Conservation (phyloP, 2,113 vertebrate species). For the Cebidichthys violaceus region DNA sequence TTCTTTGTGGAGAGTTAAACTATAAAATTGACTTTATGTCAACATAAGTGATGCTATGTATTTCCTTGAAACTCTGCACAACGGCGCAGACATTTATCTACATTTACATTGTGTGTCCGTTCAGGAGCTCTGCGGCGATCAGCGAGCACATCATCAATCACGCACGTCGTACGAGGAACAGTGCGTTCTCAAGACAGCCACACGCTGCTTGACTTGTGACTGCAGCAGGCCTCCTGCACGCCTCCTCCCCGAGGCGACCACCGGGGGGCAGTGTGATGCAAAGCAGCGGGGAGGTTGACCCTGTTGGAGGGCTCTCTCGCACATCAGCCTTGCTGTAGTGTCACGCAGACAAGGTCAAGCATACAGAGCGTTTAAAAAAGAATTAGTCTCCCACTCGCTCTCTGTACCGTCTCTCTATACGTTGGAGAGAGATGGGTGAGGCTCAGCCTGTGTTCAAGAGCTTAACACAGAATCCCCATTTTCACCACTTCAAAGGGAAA, state of each 20-base stretch:
- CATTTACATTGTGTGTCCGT: slow-evolving; percentile 20
- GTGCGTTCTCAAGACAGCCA: slow-evolving; percentile 34
- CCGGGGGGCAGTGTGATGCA: slow-evolving; percentile 81
- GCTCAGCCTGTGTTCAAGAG: slow-evolving; percentile 38
- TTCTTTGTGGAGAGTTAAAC: not conserved
- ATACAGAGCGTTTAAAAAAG: slow-evolving; percentile 74
- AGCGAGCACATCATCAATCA: slow-evolving; percentile 18
- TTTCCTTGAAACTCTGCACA: slow-evolving; percentile 11
- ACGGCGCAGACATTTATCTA: slow-evolving; percentile 9
- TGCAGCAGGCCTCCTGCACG: slow-evolving; percentile 27
- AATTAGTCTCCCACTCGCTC: slow-evolving; percentile 71
- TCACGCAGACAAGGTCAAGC: slow-evolving; percentile 80
- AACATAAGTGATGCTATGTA: slow-evolving; percentile 6
- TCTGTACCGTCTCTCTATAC: slow-evolving; percentile 26
- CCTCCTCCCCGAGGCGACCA: slow-evolving; percentile 35
- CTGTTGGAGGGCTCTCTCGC: slow-evolving; percentile 46
- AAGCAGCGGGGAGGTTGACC: slow-evolving; percentile 43
- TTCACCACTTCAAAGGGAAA: slow-evolving; percentile 55
- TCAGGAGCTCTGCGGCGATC: not conserved
- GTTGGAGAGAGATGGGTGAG: slow-evolving; percentile 23
- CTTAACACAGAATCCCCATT: slow-evolving; percentile 62
- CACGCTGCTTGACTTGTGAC: slow-evolving; percentile 32
- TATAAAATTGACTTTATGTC: slow-evolving; percentile 14
- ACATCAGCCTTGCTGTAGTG: slow-evolving; percentile 70
- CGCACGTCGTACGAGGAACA: slow-evolving; percentile 27